Evolutionary conservation across 2,888 invertebrate species (phyloP).

Genomic region (Tachina grossa): DNA sequence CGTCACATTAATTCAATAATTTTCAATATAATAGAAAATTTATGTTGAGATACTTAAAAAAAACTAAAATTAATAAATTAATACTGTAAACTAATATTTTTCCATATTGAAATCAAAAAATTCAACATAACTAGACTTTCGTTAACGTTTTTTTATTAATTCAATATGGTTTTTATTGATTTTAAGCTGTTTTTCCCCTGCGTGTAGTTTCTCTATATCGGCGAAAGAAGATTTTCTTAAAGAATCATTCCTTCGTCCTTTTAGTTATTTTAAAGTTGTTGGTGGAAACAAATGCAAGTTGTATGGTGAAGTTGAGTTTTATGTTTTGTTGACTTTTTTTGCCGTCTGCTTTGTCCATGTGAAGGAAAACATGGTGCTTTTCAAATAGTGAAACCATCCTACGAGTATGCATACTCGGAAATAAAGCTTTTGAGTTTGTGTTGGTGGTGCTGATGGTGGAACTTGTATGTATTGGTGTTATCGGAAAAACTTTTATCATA

Average conservation of each 20-base stretch:
- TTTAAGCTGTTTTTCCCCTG: too few species aligned
- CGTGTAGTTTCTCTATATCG: too few species aligned
- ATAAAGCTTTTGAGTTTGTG: neutral
- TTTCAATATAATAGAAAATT: too few species aligned
- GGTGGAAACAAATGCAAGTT: neutral
- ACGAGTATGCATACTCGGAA: neutral
- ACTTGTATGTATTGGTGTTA: slow-evolving; percentile 3
- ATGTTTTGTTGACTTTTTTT: neutral
- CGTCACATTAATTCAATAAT: too few species aligned
- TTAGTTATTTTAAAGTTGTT: neutral
- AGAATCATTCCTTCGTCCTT: neutral
- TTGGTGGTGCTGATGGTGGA: neutral
- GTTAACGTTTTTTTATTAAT: too few species aligned
- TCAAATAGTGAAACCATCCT: slow-evolving; percentile 6
- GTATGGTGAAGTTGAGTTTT: neutral
- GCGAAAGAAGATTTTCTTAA: too few species aligned
- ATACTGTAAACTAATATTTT: too few species aligned
- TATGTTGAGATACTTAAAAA: too few species aligned
- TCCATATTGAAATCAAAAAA: too few species aligned
- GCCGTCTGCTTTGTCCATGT: neutral
- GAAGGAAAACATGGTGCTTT: neutral
- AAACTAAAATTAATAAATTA: too few species aligned
- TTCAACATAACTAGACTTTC: too few species aligned
- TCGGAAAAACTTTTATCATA: slow-evolving; percentile 63
- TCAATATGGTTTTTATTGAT: too few species aligned